Evolutionary conservation across 2,113 vertebrate genomes (phyloP), one percentile per base, ranked within the genome.

Genomic region (Hippocampus abdominalis): DNA sequence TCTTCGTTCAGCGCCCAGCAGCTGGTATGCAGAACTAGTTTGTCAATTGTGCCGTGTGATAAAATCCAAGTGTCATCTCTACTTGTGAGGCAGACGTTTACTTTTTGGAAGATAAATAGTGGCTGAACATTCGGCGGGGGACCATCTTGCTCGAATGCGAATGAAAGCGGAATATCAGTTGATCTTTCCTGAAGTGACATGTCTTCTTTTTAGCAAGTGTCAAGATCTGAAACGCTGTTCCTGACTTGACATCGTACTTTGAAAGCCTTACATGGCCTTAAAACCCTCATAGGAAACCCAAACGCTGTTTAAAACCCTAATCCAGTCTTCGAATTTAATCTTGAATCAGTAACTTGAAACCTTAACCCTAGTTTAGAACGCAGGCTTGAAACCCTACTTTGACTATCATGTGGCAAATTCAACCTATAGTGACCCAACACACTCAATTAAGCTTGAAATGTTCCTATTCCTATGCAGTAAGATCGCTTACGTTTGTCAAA

Each of bases 91-190:
- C 70, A 76, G 67, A 63, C 72, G 11, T 68, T 77, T n/a, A 46
- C 48, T 72, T 78, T 80, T 78, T 80, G 81, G 46, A 40, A 72
- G 72, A 66, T 82, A 70, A 83, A 79, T 79, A 66, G 71, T 80
- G 65, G 70, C 70, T 81, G 66, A 76, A 59, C 68, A 64, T 76
- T 79, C 71, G 75, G 49, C 20, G 20, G 46, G 46, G 46, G 15
- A 16, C 46, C 15, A 48, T 15, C 46, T 15, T 16, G 46, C 15
- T 48, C 46, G 13, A 16, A 18, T 15, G 48, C 2, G 18, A 53
- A 53, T n/a, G 8, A 53, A n/a, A n/a, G 21, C 49, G 21, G 49
- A 53, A 53, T 0, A 4, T 21, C 21, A 8, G 21, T 53, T 53
- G 49, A 53, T n/a, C 18, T 53, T 53, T 10, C 21, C 20, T 53